Evolutionary conservation across 2,113 vertebrate species (phyloP).

Genomic region (Leiothrix lutea): DNA sequence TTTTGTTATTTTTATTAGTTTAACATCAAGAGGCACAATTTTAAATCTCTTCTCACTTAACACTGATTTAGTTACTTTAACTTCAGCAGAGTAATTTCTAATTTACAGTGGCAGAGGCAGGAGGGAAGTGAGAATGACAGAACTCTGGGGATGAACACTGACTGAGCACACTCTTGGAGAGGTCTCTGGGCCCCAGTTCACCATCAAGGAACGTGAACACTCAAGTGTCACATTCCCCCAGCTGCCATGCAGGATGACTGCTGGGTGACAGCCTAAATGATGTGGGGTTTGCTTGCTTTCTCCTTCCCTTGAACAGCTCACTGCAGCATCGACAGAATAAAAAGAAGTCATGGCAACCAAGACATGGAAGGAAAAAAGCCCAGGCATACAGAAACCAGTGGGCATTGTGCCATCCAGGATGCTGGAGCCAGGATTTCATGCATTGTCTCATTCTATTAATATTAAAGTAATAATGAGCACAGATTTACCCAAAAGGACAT

Average conservation of each 20-base stretch:
- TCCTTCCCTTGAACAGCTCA: background rate
- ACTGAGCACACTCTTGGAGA: background rate
- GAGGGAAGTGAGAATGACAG: background rate
- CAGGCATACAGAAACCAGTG: background rate
- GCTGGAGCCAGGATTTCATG: conserved; percentile 44
- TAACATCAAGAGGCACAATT: background rate
- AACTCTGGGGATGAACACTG: background rate
- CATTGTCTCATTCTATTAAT: conserved; percentile 42
- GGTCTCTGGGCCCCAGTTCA: background rate
- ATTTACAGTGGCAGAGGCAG: conserved; percentile 9
- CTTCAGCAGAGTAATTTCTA: background rate
- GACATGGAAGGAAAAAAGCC: background rate
- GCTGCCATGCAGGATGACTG: background rate
- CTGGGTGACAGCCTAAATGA: background rate
- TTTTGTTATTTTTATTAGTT: background rate
- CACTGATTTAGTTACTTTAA: background rate
- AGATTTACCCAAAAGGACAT: conserved; percentile 13
- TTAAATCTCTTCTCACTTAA: background rate
- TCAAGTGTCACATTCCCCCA: background rate
- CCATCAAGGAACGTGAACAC: background rate
- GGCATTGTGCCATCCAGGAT: conserved; percentile 2
- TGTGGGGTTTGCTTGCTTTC: background rate
- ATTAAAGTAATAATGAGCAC: conserved; percentile 23
- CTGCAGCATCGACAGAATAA: background rate
- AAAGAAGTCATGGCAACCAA: conserved; percentile 1